Evolutionary conservation across 2,888 invertebrate species (phyloP).

Genomic region (Colletes collaris): DNA sequence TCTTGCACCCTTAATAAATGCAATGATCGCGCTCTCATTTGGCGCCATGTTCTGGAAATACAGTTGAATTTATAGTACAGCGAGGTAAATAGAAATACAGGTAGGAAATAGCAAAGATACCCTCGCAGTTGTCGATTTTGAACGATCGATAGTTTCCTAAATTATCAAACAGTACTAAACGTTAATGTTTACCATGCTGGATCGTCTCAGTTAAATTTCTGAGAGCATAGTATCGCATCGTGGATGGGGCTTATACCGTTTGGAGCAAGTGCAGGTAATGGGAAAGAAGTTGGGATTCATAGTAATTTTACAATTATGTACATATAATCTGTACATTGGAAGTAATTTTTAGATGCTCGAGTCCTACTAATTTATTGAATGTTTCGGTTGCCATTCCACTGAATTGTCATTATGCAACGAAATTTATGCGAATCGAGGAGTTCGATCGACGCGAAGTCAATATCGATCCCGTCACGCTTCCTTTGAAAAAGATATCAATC

Average conservation of each 20-base stretch:
- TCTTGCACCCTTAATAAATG: conserved; percentile 46
- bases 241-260: too few species aligned
- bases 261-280: too few species aligned
- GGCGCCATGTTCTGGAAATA: conserved; percentile 45
- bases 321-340: too few species aligned
- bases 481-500: neutral
- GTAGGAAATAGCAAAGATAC: too few species aligned
- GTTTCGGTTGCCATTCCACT: neutral
- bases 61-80: neutral
- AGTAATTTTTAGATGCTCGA: too few species aligned
- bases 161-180: neutral
- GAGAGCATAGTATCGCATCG: too few species aligned
- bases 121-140: too few species aligned
- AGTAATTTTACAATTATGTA: too few species aligned
- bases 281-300: too few species aligned
- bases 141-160: neutral
- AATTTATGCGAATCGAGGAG: neutral
- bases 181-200: too few species aligned
- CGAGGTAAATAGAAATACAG: too few species aligned
- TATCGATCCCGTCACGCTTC: neutral
- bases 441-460: neutral
- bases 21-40: conserved; percentile 50
- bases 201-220: too few species aligned
- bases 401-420: neutral
- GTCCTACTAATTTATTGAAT: neutral